A percentile compares a stretch with the other conserved stretches of the same genome.
Conservation (phyloP, 2,888 invertebrate species). For the Andrena hattorfiana region DNA sequence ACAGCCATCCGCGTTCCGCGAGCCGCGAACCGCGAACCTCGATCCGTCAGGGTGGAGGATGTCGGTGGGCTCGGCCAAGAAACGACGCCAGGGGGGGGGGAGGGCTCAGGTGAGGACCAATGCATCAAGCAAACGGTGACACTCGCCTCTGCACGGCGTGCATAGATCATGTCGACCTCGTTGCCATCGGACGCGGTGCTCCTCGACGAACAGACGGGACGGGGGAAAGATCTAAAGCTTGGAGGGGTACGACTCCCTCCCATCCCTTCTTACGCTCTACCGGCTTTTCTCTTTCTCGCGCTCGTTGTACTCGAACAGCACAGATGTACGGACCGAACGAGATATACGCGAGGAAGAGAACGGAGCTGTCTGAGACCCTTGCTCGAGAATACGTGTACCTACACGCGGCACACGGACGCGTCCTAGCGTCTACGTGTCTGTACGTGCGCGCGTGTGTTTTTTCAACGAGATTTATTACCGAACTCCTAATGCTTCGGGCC, state of each 20-base stretch:
- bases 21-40: slow-evolving; percentile 17
- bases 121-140: slow-evolving; percentile 80
- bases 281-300: slow-evolving; percentile 62
- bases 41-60: slow-evolving; percentile 27
- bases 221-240: slow-evolving; percentile 63
- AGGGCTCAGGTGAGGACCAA: slow-evolving; percentile 74
- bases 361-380: slow-evolving; percentile 64
- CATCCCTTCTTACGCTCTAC: slow-evolving; percentile 38
- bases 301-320: slow-evolving; percentile 59
- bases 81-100: slow-evolving; percentile 52
- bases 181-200: slow-evolving; percentile 67
- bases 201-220: slow-evolving; percentile 53
- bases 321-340: slow-evolving; percentile 74
- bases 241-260: slow-evolving; percentile 39
- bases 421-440: slow-evolving; percentile 38
- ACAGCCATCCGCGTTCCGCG: neutral
- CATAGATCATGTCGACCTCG: slow-evolving; percentile 80
- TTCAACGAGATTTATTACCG: slow-evolving; percentile 84
- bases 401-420: slow-evolving; percentile 33
- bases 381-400: slow-evolving; percentile 50
- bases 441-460: slow-evolving; percentile 78
- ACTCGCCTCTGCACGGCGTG: slow-evolving; percentile 75
- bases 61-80: slow-evolving; percentile 47
- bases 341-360: slow-evolving; percentile 68
- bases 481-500: slow-evolving; percentile 81